These are phyloP conservation scores for Hyles euphorbiae DNA, from an alignment of 1,140 invertebrate species.

Conservation along the genomic window DNA sequence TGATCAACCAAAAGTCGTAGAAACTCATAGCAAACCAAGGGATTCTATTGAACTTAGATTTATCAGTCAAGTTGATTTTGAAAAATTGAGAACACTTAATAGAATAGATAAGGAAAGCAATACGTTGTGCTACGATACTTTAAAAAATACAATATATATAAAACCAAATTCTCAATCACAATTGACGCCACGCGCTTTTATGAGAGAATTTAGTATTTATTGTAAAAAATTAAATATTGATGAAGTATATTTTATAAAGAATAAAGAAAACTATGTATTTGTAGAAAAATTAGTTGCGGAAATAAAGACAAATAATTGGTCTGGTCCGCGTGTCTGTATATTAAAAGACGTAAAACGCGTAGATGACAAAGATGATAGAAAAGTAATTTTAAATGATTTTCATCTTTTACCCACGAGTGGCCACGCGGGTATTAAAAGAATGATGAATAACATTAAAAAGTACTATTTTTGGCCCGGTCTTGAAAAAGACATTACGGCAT, in stretches of 20 bases:
- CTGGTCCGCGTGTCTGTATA: slow-evolving; percentile 13
- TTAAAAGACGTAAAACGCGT: slow-evolving; percentile 16
- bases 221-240: slow-evolving; percentile 7
- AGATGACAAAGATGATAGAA: slow-evolving; percentile 8
- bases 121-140: slow-evolving; percentile 7
- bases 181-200: slow-evolving; percentile 23
- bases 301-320: slow-evolving; percentile 7
- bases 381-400: slow-evolving; percentile 14
- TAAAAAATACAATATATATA: slow-evolving; percentile 18
- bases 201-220: slow-evolving; percentile 20
- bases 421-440: slow-evolving; percentile 13
- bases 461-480: slow-evolving; percentile 10
- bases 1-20: slow-evolving; percentile 13
- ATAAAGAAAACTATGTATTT: slow-evolving; percentile 5
- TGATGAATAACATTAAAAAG: slow-evolving; percentile 15
- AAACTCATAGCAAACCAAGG: slow-evolving; percentile 19
- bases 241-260: slow-evolving; percentile 11
- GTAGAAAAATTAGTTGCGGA: not conserved
- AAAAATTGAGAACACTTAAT: slow-evolving; percentile 11
- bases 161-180: slow-evolving; percentile 23
- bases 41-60: slow-evolving; percentile 21
- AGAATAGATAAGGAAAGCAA: slow-evolving; percentile 13
- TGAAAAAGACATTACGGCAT: slow-evolving; percentile 1
- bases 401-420: slow-evolving; percentile 14
- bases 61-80: slow-evolving; percentile 10